Percentiles rank a stretch among this genome's conserved stretches.
Evolutionary conservation across 2,113 vertebrate species (phyloP).

Genomic region (Thermophis baileyi): DNA sequence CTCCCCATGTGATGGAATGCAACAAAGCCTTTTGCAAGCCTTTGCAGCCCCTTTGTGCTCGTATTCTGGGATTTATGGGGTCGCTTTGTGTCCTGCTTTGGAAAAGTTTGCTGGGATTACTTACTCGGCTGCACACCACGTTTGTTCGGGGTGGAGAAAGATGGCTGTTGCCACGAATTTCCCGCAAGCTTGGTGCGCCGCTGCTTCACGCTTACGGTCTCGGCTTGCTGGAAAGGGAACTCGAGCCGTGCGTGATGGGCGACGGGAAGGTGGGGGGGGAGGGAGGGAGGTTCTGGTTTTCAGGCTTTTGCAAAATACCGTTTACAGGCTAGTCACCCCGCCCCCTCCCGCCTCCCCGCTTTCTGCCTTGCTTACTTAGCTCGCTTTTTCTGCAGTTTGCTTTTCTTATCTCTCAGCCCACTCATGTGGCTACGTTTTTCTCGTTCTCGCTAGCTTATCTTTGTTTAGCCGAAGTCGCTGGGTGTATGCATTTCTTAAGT

Average conservation of each 20-base stretch:
- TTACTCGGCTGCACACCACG: conserved; percentile 45
- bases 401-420: background rate
- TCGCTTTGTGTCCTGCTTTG: background rate
- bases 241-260: conserved; percentile 23
- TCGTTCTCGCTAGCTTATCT: background rate
- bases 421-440: background rate
- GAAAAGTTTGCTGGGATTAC: conserved; percentile 4
- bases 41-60: background rate
- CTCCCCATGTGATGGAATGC: background rate
- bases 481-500: background rate
- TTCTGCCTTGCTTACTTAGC: background rate
- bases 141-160: conserved; percentile 11
- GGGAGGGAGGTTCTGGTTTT: background rate
- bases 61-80: background rate
- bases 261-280: background rate
- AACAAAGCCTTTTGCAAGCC: background rate
- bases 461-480: background rate
- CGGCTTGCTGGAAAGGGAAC: background rate
- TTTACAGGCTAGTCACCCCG: background rate
- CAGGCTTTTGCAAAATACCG: conserved; percentile 3
- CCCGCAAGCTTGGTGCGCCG: conserved; percentile 28
- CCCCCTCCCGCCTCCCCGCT: background rate
- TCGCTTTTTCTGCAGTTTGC: background rate
- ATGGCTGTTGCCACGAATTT: conserved; percentile 42
- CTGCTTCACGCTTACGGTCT: conserved; percentile 10